Evolutionary conservation across 1,140 invertebrate species (phyloP).

Genomic region (Drosophila eugracilis): DNA sequence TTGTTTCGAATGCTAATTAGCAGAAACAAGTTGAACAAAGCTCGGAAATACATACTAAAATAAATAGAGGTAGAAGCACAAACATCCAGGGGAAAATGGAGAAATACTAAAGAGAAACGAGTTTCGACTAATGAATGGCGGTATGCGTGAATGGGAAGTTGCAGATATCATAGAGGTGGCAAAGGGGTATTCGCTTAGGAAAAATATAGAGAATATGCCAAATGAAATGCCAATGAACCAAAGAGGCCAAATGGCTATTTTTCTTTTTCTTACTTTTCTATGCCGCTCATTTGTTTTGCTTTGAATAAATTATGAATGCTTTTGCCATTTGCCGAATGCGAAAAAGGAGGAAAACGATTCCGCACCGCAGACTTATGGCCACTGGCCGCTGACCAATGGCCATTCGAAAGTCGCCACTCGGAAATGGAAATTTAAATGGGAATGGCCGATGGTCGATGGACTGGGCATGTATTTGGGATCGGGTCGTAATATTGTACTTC

Average conservation of each 20-base stretch:
- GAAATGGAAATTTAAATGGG: constrained; percentile 32
- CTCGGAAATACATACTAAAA: constrained; percentile 52
- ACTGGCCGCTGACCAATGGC: constrained; percentile 43
- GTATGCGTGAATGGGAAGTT: constrained; percentile 78
- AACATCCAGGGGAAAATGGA: constrained; percentile 19
- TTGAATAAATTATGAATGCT: constrained; percentile 79
- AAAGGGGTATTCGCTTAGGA: constrained; percentile 7
- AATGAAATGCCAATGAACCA: constrained; percentile 81
- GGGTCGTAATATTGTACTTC: constrained; percentile 1
- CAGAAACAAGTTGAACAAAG: constrained; percentile 53
- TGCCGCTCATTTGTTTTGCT: constrained; percentile 33
- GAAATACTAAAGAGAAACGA: constrained; percentile 68
- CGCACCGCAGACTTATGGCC: constrained; percentile 37
- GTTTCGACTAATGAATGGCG: constrained; percentile 76
- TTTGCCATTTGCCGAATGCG: constrained; percentile 58
- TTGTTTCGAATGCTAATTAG: constrained; percentile 73
- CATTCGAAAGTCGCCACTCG: constrained; percentile 42
- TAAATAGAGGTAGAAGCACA: constrained; percentile 47
- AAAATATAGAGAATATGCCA: constrained; percentile 44
- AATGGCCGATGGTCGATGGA: constrained; percentile 10
- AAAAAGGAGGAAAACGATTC: constrained; percentile 42
- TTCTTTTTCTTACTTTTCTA: constrained; percentile 44
- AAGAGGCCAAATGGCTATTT: constrained; percentile 68
- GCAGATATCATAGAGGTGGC: constrained; percentile 44
- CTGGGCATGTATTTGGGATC: constrained; percentile 10